phyloP scores from a whole-genome alignment of 2,113 vertebrate species.

The Ciconia boyciana region DNA sequence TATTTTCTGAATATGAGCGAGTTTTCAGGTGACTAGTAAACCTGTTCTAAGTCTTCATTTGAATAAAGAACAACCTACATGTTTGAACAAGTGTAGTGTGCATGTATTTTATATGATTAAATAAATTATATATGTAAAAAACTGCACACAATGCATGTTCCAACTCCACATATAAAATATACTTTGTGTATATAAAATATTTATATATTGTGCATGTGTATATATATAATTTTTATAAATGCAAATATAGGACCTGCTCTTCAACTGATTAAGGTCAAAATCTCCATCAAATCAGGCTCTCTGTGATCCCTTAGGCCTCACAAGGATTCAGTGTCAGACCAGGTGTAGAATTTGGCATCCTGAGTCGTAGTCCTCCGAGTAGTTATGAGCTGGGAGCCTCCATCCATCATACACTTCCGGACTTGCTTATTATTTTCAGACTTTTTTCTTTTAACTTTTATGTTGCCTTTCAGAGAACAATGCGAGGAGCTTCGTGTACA shows the following conservation, averaged over 20 bases:
- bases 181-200: too few relatives aligned
- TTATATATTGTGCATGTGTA: not conserved
- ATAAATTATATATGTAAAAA: not conserved
- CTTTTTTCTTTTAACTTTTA: not conserved
- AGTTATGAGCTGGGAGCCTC: not conserved
- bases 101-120: not conserved
- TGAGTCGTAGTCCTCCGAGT: not conserved
- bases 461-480: slow-evolving; percentile 67
- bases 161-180: not conserved
- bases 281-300: not conserved
- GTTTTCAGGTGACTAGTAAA: not conserved
- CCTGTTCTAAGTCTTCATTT: not conserved
- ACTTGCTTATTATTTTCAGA: not conserved
- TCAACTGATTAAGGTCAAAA: not conserved
- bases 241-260: not conserved
- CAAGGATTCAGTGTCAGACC: not conserved
- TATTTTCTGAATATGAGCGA: not conserved
- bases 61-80: not conserved
- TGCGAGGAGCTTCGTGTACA: slow-evolving; percentile 76
- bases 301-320: not conserved
- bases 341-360: not conserved
- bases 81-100: not conserved
- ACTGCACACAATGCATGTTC: accelerated
- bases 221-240: not conserved
- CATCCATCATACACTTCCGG: not conserved